A percentile compares a stretch with the other conserved stretches of the same genome.
These are phyloP conservation scores for Amitus sp. DNA, from an alignment of 2,888 invertebrate species.

Conservation along the genomic window DNA sequence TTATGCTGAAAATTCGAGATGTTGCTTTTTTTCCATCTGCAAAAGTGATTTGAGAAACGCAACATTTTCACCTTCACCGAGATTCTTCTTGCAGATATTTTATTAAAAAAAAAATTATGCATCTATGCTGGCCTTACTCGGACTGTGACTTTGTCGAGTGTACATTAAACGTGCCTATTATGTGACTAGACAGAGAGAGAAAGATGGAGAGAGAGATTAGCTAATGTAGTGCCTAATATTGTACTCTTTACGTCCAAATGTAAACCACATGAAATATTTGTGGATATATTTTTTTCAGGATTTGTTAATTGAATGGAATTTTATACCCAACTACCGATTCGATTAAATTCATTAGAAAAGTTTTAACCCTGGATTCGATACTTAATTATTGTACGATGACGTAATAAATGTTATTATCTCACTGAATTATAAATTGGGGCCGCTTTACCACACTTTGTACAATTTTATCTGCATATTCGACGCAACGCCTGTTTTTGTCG, in stretches of 20 bases:
- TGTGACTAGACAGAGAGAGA: too few relatives aligned
- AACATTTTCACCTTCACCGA: constrained; percentile 33
- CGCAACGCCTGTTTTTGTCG: too few relatives aligned
- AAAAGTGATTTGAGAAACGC: neutral
- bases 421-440: too few relatives aligned
- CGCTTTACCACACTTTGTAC: too few relatives aligned
- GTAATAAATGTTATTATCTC: neutral
- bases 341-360: too few relatives aligned
- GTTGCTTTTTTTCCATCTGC: neutral
- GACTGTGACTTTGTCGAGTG: constrained; percentile 31
- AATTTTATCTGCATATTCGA: too few relatives aligned
- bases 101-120: constrained; percentile 15
- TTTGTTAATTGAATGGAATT: neutral
- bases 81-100: constrained; percentile 26
- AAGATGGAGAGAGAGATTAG: constrained; percentile 35
- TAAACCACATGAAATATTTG: neutral
- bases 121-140: constrained; percentile 38
- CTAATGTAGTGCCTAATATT: constrained; percentile 25
- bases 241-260: neutral
- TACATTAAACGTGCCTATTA: constrained; percentile 34
- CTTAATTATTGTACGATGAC: neutral
- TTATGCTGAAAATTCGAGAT: too few relatives aligned
- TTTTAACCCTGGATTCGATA: neutral
- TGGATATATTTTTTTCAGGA: neutral
- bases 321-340: too few relatives aligned